Evolutionary conservation across 1,140 invertebrate species (phyloP).

Genomic region (Drosophila subobscura): DNA sequence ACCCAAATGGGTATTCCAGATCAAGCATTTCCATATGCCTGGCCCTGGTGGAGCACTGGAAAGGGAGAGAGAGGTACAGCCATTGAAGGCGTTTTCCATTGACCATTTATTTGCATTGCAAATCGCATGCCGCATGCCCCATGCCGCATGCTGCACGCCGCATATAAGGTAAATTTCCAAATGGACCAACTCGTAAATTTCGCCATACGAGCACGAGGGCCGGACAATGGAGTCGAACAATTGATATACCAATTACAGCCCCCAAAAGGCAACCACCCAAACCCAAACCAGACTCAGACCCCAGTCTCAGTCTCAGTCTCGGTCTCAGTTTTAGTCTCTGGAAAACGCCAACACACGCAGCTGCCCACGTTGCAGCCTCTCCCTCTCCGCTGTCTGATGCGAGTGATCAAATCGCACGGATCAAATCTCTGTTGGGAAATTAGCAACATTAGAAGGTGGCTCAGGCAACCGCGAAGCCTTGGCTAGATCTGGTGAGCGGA

Average conservation of each 20-base stretch:
- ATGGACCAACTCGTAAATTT: conserved; percentile 71
- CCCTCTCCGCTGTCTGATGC: conserved; percentile 1
- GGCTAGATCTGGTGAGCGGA: conserved; percentile 19
- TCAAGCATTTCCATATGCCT: conserved; percentile 53
- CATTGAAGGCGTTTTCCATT: conserved; percentile 57
- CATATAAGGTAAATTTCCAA: conserved; percentile 70
- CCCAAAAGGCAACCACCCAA: conserved; percentile 20
- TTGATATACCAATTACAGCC: conserved; percentile 76
- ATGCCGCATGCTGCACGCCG: conserved; percentile 3
- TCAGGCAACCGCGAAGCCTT: conserved; percentile 42
- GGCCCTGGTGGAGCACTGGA: conserved; percentile 1
- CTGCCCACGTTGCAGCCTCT: conserved; percentile 16
- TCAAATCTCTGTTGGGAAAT: conserved; percentile 66
- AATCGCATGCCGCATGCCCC: conserved; percentile 31
- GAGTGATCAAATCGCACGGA: conserved; percentile 36
- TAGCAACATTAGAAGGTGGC: conserved; percentile 72
- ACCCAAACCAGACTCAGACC: conserved; percentile 18
- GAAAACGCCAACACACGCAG: conserved; percentile 66
- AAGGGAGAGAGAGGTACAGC: background rate
- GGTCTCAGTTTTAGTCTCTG: background rate
- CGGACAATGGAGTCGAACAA: conserved; percentile 56
- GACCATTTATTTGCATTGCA: conserved; percentile 78
- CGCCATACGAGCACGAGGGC: conserved; percentile 32
- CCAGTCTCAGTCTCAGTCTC: background rate
- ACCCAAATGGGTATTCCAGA: conserved; percentile 15